These are phyloP conservation scores for Sibirionetta formosa DNA, from an alignment of 2,797 vertebrate genomes.

Conservation along the genomic window DNA sequence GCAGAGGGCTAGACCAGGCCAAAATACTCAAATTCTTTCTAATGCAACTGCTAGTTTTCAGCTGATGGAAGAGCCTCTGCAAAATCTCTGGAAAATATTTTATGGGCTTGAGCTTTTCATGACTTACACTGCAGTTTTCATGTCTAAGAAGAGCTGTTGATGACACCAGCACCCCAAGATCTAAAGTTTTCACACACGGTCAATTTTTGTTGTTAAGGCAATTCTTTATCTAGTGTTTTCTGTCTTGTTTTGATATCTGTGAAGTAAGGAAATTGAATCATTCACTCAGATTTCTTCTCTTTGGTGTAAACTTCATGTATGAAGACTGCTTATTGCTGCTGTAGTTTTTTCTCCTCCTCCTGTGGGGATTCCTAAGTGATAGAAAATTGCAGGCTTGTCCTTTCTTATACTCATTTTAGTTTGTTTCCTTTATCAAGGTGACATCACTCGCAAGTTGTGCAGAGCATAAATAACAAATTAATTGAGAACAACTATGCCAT, in stretches of 20 bases:
- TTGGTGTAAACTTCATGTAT: background rate
- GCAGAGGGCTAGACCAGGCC: background rate
- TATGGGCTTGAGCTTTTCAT: background rate
- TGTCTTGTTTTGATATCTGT: background rate
- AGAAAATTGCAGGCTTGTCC: background rate
- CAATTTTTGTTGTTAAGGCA: background rate
- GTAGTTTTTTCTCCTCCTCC: background rate
- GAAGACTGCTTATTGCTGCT: background rate
- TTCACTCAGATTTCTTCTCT: background rate
- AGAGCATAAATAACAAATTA: background rate
- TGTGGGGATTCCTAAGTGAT: background rate
- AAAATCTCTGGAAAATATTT: background rate
- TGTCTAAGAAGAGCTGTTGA: background rate
- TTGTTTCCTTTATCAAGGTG: background rate
- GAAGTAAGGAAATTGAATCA: fast-evolving
- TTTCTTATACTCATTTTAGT: background rate
- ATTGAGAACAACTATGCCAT: background rate
- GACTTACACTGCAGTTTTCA: background rate
- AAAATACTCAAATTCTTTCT: background rate
- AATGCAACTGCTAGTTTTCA: background rate
- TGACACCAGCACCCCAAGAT: background rate
- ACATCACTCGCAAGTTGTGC: background rate
- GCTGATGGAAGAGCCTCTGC: background rate
- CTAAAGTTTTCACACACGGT: background rate
- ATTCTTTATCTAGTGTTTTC: background rate